A percentile compares a stretch with the other conserved stretches of the same genome.
These are phyloP conservation scores for Penaeus japonicus DNA, from an alignment of 1,140 invertebrate genomes.

Conservation along the genomic window DNA sequence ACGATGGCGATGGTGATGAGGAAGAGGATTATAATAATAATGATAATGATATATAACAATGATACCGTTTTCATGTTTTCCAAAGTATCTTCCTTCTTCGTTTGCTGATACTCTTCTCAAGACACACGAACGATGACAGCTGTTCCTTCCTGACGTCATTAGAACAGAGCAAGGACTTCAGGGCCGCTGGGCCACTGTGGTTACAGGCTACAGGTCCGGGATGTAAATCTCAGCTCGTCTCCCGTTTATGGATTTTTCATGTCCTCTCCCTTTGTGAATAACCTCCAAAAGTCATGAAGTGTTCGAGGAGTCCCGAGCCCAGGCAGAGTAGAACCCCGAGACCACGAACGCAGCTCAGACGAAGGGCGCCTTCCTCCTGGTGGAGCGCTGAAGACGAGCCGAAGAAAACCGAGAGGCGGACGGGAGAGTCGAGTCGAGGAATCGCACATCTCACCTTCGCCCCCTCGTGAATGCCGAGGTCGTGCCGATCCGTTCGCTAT, in stretches of 20 bases:
- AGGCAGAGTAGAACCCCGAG: too few species aligned
- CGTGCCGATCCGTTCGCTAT: not conserved
- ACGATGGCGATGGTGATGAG: too few species aligned
- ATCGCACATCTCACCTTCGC: not conserved
- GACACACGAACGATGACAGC: not conserved
- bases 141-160: not conserved
- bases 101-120: too few species aligned
- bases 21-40: too few species aligned
- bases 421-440: not conserved
- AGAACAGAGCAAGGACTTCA: too few species aligned
- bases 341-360: too few species aligned
- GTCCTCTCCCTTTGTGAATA: not conserved
- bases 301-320: not conserved
- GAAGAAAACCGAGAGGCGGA: not conserved
- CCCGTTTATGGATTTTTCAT: conserved; percentile 23
- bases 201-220: too few species aligned
- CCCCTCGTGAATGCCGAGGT: not conserved
- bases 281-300: conserved; percentile 10
- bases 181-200: too few species aligned
- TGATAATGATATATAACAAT: too few species aligned
- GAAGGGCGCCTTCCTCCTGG: not conserved
- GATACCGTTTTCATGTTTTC: too few species aligned
- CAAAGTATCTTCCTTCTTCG: too few species aligned
- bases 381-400: not conserved
- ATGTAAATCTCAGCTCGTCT: not conserved